Percentiles rank a stretch among this genome's conserved stretches.
These are phyloP conservation scores for Gisinianus flammeolus DNA, from an alignment of 2,888 invertebrate genomes.

Conservation along the genomic window DNA sequence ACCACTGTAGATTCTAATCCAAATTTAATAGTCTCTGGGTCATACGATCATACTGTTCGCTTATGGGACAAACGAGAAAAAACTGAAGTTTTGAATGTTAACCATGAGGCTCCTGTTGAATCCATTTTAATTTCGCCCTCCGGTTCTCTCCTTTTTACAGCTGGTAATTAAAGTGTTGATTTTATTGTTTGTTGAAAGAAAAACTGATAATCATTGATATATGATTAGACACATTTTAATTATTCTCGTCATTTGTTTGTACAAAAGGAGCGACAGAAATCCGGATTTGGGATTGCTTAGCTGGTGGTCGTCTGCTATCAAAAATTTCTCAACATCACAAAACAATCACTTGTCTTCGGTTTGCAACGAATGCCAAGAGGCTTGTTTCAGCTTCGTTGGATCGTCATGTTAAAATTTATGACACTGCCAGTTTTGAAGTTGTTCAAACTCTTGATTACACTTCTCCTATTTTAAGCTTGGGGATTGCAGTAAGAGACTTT, in stretches of 20 bases:
- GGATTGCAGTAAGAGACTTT: conserved; percentile 52
- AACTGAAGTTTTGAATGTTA: conserved; percentile 73
- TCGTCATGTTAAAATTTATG: conserved; percentile 91
- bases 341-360: conserved; percentile 84
- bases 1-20: conserved; percentile 62
- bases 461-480: conserved; percentile 87
- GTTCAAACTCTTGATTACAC: conserved; percentile 90
- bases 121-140: conserved; percentile 84
- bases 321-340: conserved; percentile 92
- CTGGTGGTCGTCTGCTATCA: conserved; percentile 83
- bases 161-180: conserved; percentile 68
- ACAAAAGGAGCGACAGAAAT: conserved; percentile 80
- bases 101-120: conserved; percentile 91
- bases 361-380: conserved; percentile 81
- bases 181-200: neutral
- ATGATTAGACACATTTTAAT: neutral
- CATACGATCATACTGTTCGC: conserved; percentile 86
- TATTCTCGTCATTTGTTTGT: neutral
- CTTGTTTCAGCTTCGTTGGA: conserved; percentile 90
- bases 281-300: conserved; percentile 90
- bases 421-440: conserved; percentile 81
- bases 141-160: conserved; percentile 88
- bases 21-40: conserved; percentile 80
- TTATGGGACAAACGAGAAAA: conserved; percentile 82
- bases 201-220: too few species aligned